These are phyloP conservation scores for Adela reaumurella DNA, from an alignment of 2,888 invertebrate species.

Conservation along the genomic window DNA sequence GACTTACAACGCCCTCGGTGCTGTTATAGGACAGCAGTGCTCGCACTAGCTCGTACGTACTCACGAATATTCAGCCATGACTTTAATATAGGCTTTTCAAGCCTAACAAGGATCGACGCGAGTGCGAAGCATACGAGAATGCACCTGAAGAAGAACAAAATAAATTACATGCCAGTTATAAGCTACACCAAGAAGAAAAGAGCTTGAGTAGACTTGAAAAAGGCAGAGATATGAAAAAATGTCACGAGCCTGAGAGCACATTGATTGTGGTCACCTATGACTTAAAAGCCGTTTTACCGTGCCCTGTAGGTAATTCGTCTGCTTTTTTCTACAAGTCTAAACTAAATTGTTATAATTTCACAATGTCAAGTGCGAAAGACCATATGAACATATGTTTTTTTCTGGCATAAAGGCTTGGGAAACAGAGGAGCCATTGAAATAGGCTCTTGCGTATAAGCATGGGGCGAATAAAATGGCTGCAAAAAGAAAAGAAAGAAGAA, in stretches of 20 bases:
- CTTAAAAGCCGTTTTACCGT: conserved; percentile 20
- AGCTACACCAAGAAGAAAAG: conserved; percentile 12
- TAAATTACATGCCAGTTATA: conserved; percentile 13
- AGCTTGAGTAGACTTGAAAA: conserved; percentile 14
- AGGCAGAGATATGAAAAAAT: conserved; percentile 14
- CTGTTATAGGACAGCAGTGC: too few relatives aligned
- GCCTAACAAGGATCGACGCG: conserved; percentile 19
- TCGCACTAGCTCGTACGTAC: too few relatives aligned
- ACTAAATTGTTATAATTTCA: conserved; percentile 12
- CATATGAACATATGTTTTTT: conserved; percentile 12
- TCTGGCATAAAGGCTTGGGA: conserved; percentile 7
- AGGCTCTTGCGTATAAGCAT: conserved; percentile 15
- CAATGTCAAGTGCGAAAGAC: conserved; percentile 9
- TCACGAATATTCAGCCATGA: conserved; percentile 17
- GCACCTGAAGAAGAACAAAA: conserved; percentile 14
- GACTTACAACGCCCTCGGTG: too few relatives aligned
- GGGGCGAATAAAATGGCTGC: too few relatives aligned
- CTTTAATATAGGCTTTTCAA: conserved; percentile 18
- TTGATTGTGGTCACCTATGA: conserved; percentile 17
- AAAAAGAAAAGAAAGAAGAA: too few relatives aligned
- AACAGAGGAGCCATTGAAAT: conserved; percentile 15
- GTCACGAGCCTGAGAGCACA: conserved; percentile 7
- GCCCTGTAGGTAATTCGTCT: conserved; percentile 18
- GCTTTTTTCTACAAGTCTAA: conserved; percentile 17
- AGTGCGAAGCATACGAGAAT: conserved; percentile 16